Conservation (phyloP, 2,888 invertebrate species). For the Perizoma affinitatum region DNA sequence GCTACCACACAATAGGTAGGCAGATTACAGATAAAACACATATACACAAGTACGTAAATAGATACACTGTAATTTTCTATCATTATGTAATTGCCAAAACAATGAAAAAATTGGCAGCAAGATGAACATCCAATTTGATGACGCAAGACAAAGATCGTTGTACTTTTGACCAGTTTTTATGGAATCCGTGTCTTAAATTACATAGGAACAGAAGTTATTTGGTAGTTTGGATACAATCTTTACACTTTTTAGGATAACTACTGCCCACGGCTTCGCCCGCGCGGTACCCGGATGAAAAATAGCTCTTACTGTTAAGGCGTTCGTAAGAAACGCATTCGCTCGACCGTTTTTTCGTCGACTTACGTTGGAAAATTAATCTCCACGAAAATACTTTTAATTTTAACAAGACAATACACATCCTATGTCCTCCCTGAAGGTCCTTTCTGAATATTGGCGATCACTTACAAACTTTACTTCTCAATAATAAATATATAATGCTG, state of each 20-base stretch:
- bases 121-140: slow-evolving; percentile 14
- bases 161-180: slow-evolving; percentile 8
- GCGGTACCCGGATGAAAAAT: no score
- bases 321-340: no score
- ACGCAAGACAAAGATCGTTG: slow-evolving; percentile 14
- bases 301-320: no score
- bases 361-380: no score
- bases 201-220: neutral
- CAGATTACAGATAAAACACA: slow-evolving; percentile 6
- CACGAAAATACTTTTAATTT: no score
- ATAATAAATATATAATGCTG: no score
- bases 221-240: neutral
- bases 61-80: slow-evolving; percentile 22
- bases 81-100: slow-evolving; percentile 34
- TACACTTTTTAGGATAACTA: neutral
- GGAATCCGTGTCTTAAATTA: slow-evolving; percentile 7
- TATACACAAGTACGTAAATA: slow-evolving; percentile 3
- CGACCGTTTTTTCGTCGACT: no score
- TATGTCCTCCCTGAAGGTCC: no score
- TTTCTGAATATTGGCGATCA: no score
- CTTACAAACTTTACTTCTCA: no score
- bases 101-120: slow-evolving; percentile 27
- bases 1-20: neutral
- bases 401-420: no score
- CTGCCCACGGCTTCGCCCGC: neutral